phyloP scores from a whole-genome alignment of 1,140 invertebrate genomes.

The Anastrepha ludens region DNA sequence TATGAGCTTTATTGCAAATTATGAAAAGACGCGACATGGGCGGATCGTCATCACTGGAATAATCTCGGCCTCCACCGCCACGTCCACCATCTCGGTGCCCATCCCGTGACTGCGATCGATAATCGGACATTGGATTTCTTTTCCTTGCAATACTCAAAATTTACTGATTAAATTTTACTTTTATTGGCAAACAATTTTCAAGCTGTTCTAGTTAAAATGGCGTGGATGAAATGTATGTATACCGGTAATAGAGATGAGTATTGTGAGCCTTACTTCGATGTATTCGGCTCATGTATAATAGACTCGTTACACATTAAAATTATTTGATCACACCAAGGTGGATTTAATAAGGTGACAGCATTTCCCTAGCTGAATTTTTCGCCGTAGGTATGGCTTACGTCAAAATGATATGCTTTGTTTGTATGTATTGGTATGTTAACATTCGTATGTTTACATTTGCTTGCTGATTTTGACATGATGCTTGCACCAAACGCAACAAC shows the following conservation, averaged over 20 bases:
- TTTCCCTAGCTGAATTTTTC: too few species aligned
- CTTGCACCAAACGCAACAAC: too few species aligned
- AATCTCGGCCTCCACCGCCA: constrained; percentile 62
- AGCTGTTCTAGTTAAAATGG: constrained; percentile 27
- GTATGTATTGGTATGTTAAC: too few species aligned
- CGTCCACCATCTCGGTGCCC: constrained; percentile 53
- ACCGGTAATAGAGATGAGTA: constrained; percentile 33
- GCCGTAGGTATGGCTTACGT: too few species aligned
- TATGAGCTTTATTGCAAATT: constrained; percentile 87
- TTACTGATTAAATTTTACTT: background rate
- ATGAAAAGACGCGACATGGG: constrained; percentile 91
- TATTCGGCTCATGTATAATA: too few species aligned
- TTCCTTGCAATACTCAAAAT: background rate
- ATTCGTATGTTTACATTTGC: too few species aligned
- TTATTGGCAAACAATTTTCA: background rate
- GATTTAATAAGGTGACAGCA: too few species aligned
- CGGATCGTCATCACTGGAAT: constrained; percentile 79
- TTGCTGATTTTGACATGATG: too few species aligned
- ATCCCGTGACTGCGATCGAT: constrained; percentile 70
- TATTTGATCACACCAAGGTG: too few species aligned
- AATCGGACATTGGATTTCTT: constrained; percentile 66
- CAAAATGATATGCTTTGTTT: too few species aligned
- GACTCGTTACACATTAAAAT: too few species aligned
- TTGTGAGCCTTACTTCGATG: background rate
- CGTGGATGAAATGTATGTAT: constrained; percentile 33